Base-by-base conservation (phyloP, 2,797 vertebrate species). In the Gila robusta region DNA sequence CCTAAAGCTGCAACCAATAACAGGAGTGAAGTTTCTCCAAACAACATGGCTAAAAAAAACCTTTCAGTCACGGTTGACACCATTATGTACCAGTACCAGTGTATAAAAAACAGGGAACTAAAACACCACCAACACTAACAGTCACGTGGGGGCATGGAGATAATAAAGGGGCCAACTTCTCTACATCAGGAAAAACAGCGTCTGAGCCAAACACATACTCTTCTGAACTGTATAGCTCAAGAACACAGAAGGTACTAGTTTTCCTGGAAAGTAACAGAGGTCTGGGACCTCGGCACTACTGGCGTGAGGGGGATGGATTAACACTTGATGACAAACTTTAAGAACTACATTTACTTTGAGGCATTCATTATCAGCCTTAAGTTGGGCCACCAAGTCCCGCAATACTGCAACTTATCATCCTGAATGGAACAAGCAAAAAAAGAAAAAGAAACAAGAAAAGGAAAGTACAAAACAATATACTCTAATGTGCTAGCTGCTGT, bases 71-170 rank as follows among this genome's bases (percentile, higher is more conserved):
- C 28, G 0, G 86, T 76, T 0, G 76, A 41, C 2, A 87, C 86
- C 82, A 87, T 80, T 2, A 39, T 41, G 39, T 41, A 44, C 10
- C 10, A 11, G 86, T 84, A 0, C 54, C 86, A 7, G 86, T 84
- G 19, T 79, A 44, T 11, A 87, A 10, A 6, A 87, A 26, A 41
- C 52, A 84, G 41, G 28, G 10, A 0, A 87, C 77, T 5, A 4
- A 4, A 2, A 79, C 67, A 14, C 23, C 86, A 5, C 52, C 74
- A 6, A 83, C 17, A 10, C 7, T 70, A 59, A 64, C 41, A 10
- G 37, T 44, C 39, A 72, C 37, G 2, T 44, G 35, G 2, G 39
- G 70, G n/a, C 70, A 72, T 6, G 14, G 28, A 2, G 64, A 67
- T 19, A 67, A 32, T 4, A 67, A 11, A 0, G 64, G 28, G 28